Evolutionary conservation across 2,113 vertebrate species (phyloP).

Genomic region (Gallinago media): DNA sequence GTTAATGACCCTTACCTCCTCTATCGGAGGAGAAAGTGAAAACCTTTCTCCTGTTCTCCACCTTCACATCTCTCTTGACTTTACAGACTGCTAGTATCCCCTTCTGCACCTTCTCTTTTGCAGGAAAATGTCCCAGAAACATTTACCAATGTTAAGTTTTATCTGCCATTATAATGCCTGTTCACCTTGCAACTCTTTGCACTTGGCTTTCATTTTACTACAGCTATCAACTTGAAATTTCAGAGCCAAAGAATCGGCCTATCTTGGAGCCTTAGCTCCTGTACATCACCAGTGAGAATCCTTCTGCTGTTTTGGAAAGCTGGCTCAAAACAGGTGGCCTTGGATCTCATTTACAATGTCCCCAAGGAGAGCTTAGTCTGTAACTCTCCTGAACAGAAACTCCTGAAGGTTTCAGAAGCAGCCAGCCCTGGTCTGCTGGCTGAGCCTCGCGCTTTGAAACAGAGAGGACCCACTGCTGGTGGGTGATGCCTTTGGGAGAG

Average conservation of each 20-base stretch:
- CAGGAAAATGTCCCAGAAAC: not conserved
- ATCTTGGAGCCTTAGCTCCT: not conserved
- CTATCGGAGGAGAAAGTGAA: not conserved
- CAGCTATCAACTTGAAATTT: not conserved
- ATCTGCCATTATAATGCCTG: not conserved
- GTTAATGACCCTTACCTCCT: not conserved
- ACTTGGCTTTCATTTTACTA: not conserved
- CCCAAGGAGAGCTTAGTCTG: not conserved
- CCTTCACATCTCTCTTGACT: not conserved
- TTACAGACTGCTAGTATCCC: not conserved
- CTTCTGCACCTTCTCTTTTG: not conserved
- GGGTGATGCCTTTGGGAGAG: not conserved
- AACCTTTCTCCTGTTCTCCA: not conserved
- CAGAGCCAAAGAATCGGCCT: not conserved
- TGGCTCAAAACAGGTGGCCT: not conserved
- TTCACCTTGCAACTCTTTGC: not conserved
- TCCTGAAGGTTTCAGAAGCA: not conserved
- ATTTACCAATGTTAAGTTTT: not conserved
- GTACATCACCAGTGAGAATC: not conserved
- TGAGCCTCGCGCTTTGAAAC: not conserved
- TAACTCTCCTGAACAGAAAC: not conserved
- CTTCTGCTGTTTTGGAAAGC: not conserved
- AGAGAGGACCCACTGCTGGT: not conserved
- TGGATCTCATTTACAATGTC: not conserved
- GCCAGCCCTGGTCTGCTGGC: not conserved